phyloP scores from a whole-genome alignment of 2,113 vertebrate genomes.

The Plectropomus leopardus region DNA sequence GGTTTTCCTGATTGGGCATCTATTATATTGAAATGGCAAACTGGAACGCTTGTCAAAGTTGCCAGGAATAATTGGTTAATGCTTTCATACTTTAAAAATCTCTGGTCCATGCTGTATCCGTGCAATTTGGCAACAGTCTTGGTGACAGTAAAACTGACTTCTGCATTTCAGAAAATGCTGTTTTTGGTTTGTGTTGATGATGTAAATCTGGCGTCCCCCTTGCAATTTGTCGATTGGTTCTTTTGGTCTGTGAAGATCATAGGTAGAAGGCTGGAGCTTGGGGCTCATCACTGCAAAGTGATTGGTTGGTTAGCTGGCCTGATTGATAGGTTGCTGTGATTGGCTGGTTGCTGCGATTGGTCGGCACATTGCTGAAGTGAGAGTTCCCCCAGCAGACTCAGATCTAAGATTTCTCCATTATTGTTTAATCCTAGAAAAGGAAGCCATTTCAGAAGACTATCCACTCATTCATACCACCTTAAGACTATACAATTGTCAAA shows the following conservation, averaged over 20 bases:
- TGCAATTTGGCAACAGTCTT: conserved; percentile 25
- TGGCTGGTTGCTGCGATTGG: conserved; percentile 57
- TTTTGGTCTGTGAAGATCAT: conserved; percentile 50
- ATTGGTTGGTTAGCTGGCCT: conserved; percentile 39
- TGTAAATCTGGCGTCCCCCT: background rate
- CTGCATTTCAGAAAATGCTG: conserved; percentile 5
- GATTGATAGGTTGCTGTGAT: conserved; percentile 45
- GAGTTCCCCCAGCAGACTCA: conserved; percentile 47
- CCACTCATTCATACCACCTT: conserved; percentile 25
- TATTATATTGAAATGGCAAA: background rate
- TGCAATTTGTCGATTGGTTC: conserved; percentile 30
- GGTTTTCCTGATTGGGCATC: background rate
- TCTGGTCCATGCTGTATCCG: conserved; percentile 17
- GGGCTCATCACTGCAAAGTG: conserved; percentile 33
- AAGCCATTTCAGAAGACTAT: conserved; percentile 37
- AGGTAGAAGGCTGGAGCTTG: conserved; percentile 36
- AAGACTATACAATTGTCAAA: conserved; percentile 40
- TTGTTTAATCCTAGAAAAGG: conserved; percentile 3
- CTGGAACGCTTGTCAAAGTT: background rate
- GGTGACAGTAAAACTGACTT: background rate
- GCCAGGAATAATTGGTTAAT: conserved; percentile 13
- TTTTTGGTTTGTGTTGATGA: conserved; percentile 39
- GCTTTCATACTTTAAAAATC: background rate
- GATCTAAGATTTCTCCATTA: conserved; percentile 33
- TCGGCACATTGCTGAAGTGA: background rate